Base-by-base conservation (phyloP, 2,113 vertebrate species). In the Trematomus loennbergii region DNA sequence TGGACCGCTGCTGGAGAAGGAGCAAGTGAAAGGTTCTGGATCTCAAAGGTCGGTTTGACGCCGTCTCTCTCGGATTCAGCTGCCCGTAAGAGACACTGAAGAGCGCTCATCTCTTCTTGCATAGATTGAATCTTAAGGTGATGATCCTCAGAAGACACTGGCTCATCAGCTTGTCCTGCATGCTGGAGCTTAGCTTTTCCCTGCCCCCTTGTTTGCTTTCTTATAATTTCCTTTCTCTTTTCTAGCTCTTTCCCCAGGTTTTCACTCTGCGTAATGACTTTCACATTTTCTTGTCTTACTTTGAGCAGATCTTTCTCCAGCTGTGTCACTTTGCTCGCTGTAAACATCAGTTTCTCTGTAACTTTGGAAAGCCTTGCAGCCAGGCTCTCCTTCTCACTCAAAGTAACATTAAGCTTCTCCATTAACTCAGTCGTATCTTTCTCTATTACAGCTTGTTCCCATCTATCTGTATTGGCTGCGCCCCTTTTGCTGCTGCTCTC, bases 401-500 rank as follows among this genome's bases (percentile, higher is more conserved):
- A 91, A 5, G 95, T 95, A 72, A 94, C 79, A 57, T 96, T 94
- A 72, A 99, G 97, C 57, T 97, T 98, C 92, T 99, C 97, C 96
- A 95, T 97, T 29, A 98, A 92, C 90, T 98, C 97, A 40, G 93
- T 95, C 1, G 91, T 92, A 84, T 96, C 95, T 92, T 99, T 98
- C 86, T 98, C 97, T 33, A 95, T 81, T 74, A 94, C 83, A 11
- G 94, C 90, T 55, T 89, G 50, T 36, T 54, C 48, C 6, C 90
- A 57, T 75, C 46, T 0, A 17, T 95, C 94, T 67, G 78, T 53
- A 50, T 65, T 53, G 4, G 25, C 48, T 10, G 72, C 83, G 29
- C 86, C 88, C 76, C 53, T 84, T 68, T 88, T 92, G 29, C 59
- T 22, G 68, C 81, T 91, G 78, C 43, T 66, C 64, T 89, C 94